Conservation (phyloP, 2,113 vertebrate genomes). For the Rynchops niger region DNA sequence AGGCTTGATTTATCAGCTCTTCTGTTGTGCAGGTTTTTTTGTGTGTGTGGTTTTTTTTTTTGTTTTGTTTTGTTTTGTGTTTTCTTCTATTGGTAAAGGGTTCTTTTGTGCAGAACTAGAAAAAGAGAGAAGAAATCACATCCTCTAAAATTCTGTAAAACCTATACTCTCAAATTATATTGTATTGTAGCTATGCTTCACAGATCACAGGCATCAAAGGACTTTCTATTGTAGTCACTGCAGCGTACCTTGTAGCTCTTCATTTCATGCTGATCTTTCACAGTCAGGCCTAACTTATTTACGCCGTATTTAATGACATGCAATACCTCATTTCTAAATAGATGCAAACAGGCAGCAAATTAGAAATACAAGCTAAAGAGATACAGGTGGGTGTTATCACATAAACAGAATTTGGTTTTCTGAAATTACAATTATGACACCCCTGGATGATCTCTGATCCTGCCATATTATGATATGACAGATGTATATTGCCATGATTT, state of each 20-base stretch:
- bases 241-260: conserved; percentile 11
- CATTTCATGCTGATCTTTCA: conserved; percentile 52
- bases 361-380: conserved; percentile 66
- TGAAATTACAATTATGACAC: conserved; percentile 68
- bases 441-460: conserved; percentile 65
- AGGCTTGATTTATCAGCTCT: neutral
- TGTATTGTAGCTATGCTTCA: neutral
- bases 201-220: neutral
- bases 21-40: too few relatives aligned
- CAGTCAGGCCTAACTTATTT: conserved; percentile 50
- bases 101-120: neutral
- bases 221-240: neutral
- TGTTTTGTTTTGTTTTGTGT: neutral
- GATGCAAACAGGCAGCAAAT: conserved; percentile 63
- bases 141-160: neutral
- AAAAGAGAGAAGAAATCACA: neutral
- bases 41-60: too few relatives aligned
- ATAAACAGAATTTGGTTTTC: conserved; percentile 65
- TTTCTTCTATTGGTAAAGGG: neutral
- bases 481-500: conserved; percentile 70
- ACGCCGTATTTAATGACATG: conserved; percentile 46
- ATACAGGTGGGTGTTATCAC: conserved; percentile 62
- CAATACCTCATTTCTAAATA: conserved; percentile 46
- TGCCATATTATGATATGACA: conserved; percentile 65
- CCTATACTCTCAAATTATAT: neutral